Percentiles rank a stretch among this genome's conserved stretches.
phyloP scores from a whole-genome alignment of 2,888 invertebrate species.

The Ecdyonurus torrentis region DNA sequence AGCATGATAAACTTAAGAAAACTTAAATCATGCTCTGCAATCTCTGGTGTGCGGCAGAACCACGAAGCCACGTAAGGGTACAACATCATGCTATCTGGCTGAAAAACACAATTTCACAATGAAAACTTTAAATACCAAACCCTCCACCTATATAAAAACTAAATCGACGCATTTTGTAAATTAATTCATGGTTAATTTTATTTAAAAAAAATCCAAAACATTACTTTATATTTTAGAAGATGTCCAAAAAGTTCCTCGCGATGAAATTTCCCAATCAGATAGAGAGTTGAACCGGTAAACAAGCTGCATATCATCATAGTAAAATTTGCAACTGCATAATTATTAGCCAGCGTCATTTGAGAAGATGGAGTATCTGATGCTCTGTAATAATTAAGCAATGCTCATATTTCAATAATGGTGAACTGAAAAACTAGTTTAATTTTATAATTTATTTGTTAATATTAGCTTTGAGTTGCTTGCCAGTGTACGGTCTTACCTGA shows the following conservation, averaged over 20 bases:
- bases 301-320: neutral
- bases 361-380: too few relatives aligned
- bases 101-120: too few relatives aligned
- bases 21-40: neutral
- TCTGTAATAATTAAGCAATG: too few relatives aligned
- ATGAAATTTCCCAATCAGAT: neutral
- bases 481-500: too few relatives aligned
- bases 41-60: neutral
- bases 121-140: too few relatives aligned
- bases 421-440: too few relatives aligned
- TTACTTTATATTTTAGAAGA: neutral
- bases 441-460: too few relatives aligned
- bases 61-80: neutral
- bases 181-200: neutral
- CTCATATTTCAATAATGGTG: too few relatives aligned
- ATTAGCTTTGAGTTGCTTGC: too few relatives aligned
- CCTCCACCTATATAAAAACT: too few relatives aligned
- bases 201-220: neutral
- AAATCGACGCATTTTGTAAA: neutral
- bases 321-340: neutral
- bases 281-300: neutral
- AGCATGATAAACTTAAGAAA: neutral
- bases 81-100: neutral
- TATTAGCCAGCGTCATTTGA: neutral
- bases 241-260: neutral